Evolutionary conservation across 2,797 vertebrate genomes (phyloP).

Genomic region (Neopelma chrysocephalum): DNA sequence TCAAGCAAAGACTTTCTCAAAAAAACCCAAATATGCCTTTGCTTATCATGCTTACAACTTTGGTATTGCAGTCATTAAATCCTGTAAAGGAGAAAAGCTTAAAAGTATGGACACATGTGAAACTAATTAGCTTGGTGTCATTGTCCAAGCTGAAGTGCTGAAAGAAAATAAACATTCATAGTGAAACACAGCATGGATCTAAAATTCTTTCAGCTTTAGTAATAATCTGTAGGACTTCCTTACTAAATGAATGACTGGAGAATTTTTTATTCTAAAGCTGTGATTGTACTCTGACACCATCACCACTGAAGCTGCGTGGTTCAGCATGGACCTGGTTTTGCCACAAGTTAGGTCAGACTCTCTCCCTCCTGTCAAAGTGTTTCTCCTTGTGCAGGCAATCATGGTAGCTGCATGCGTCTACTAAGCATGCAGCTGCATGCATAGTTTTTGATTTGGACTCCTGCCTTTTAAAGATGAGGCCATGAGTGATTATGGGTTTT

Average conservation of each 20-base stretch:
- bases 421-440: not conserved
- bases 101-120: not conserved
- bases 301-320: fast-evolving
- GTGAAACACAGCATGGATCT: conserved; percentile 28
- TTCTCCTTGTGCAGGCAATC: conserved; percentile 6
- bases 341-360: not conserved
- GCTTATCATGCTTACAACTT: not conserved
- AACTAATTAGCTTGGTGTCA: conserved; percentile 36
- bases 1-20: not conserved
- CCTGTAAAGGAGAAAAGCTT: not conserved
- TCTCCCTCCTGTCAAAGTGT: not conserved
- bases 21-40: not conserved
- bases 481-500: not conserved
- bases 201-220: conserved; percentile 54
- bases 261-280: not conserved
- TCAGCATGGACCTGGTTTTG: not conserved
- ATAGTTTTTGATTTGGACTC: not conserved
- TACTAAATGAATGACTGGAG: not conserved
- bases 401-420: not conserved
- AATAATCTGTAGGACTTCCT: conserved; percentile 12
- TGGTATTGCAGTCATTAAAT: not conserved
- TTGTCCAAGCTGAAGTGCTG: conserved; percentile 17
- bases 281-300: not conserved
- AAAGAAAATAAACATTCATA: conserved; percentile 45
- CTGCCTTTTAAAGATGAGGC: not conserved